Evolutionary conservation across 2,113 vertebrate genomes (phyloP).

Genomic region (Columba janthina): DNA sequence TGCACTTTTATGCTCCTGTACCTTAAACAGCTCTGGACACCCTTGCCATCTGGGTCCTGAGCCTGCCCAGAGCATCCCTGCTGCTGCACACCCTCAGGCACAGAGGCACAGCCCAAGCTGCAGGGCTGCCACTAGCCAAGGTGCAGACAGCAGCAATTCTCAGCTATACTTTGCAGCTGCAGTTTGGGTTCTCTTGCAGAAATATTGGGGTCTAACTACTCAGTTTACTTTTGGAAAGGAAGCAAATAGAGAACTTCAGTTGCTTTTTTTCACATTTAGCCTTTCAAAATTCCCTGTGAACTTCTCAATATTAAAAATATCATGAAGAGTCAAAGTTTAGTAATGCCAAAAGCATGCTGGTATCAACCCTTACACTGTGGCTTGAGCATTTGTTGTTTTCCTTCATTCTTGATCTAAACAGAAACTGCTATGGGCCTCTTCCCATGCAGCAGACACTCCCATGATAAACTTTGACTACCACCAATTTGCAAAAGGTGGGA

Average conservation of each 20-base stretch:
- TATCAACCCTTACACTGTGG: neutral
- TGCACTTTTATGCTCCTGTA: neutral
- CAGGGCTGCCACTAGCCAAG: neutral
- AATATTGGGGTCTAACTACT: neutral
- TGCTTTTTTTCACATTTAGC: neutral
- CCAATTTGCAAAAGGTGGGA: slow-evolving; percentile 80
- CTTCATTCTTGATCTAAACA: slow-evolving; percentile 29
- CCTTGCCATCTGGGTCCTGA: neutral
- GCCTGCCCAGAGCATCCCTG: neutral
- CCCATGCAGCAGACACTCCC: slow-evolving; percentile 77
- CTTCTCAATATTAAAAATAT: neutral
- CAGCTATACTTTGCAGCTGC: neutral
- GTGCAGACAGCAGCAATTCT: neutral
- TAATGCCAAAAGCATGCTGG: neutral
- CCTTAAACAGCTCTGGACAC: neutral
- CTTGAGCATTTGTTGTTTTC: neutral
- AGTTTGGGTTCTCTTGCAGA: neutral
- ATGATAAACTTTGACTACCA: slow-evolving; percentile 86
- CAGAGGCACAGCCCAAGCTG: neutral
- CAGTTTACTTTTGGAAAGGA: neutral
- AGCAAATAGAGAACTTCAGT: neutral
- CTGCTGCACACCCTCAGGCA: neutral
- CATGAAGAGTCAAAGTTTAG: neutral
- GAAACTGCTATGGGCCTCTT: slow-evolving; percentile 83
- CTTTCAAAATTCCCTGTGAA: neutral